Percentiles rank a stretch among this genome's conserved stretches.
These are phyloP conservation scores for Ploceus nigricollis DNA, from an alignment of 2,113 vertebrate species.

Conservation along the genomic window DNA sequence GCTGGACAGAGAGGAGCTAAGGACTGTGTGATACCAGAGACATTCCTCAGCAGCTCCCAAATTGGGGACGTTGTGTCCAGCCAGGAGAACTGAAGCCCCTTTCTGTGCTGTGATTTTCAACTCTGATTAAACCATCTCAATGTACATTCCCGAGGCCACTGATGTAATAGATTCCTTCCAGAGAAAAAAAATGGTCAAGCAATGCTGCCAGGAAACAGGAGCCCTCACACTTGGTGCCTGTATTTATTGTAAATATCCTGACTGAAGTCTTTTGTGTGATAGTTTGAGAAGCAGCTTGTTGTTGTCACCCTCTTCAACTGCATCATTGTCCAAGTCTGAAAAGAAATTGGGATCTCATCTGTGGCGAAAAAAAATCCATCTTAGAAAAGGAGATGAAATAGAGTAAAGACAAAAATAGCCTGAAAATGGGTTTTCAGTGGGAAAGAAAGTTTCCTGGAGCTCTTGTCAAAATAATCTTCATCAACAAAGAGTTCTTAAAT, in stretches of 20 bases:
- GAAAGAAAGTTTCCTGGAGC: neutral
- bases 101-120: conserved; percentile 54
- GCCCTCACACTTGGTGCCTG: neutral
- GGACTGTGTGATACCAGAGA: neutral
- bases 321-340: conserved; percentile 41
- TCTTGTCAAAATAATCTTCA: conserved; percentile 28
- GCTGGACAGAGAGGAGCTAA: neutral
- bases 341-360: conserved; percentile 22
- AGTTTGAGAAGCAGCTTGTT: conserved; percentile 47
- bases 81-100: conserved; percentile 57
- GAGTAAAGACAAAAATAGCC: conserved; percentile 21
- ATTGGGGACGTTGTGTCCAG: neutral
- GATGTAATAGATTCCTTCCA: conserved; percentile 62
- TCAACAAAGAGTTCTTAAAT: conserved; percentile 2
- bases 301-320: conserved; percentile 54
- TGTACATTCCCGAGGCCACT: conserved; percentile 18
- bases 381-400: neutral
- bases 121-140: conserved; percentile 32
- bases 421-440: conserved; percentile 10
- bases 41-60: neutral
- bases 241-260: conserved; percentile 54
- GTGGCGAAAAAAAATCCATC: neutral
- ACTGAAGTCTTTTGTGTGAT: conserved; percentile 62
- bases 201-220: conserved; percentile 1
- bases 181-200: conserved; percentile 2